Evolutionary conservation across 2,888 invertebrate species (phyloP).

Genomic region (Lepidocyrtinus sp.): DNA sequence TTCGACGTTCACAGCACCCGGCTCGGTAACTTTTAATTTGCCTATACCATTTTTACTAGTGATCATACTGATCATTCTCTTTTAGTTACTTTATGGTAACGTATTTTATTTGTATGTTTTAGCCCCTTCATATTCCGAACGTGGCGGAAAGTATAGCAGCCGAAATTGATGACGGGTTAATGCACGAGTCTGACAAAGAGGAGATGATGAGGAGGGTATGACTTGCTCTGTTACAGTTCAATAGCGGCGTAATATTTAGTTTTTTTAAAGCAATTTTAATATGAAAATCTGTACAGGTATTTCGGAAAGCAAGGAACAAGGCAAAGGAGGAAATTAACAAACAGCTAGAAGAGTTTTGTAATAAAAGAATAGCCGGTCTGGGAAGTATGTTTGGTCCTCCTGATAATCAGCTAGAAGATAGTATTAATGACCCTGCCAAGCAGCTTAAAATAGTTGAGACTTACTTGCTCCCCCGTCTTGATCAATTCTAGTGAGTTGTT

Average conservation of each 20-base stretch:
- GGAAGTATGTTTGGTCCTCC: constrained; percentile 91
- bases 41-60: no score
- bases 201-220: constrained; percentile 86
- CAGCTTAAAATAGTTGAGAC: constrained; percentile 84
- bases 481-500: constrained; percentile 78
- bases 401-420: constrained; percentile 84
- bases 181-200: constrained; percentile 89
- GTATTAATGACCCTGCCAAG: constrained; percentile 84
- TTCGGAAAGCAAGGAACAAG: constrained; percentile 88
- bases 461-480: constrained; percentile 81
- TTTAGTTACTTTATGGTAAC: no score
- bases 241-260: background rate
- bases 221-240: constrained; percentile 10
- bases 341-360: constrained; percentile 87
- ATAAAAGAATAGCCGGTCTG: constrained; percentile 90
- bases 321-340: constrained; percentile 87
- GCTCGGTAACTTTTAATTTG: constrained; percentile 84
- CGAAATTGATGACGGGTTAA: constrained; percentile 90
- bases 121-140: constrained; percentile 85
- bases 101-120: constrained; percentile 71
- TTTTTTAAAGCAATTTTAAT: background rate
- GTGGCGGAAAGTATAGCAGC: constrained; percentile 90
- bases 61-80: no score
- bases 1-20: constrained; percentile 93
- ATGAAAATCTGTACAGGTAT: constrained; percentile 75